phyloP scores from a whole-genome alignment of 2,888 invertebrate genomes.

The Melipona beecheii region DNA sequence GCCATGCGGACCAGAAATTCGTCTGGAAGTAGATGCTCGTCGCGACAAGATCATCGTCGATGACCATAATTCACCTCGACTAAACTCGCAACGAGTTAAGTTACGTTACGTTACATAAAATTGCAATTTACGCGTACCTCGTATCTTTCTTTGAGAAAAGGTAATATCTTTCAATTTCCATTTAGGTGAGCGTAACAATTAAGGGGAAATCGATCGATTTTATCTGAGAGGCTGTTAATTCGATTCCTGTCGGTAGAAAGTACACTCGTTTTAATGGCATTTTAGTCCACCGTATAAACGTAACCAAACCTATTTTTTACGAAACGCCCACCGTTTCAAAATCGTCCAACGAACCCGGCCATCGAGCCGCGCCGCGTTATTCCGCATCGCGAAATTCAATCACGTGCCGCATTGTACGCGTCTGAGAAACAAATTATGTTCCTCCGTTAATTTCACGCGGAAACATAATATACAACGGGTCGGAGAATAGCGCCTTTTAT shows the following conservation, averaged over 20 bases:
- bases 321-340: neutral
- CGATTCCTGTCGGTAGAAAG: neutral
- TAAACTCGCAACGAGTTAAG: neutral
- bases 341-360: neutral
- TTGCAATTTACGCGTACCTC: neutral
- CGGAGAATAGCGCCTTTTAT: slow-evolving; percentile 38
- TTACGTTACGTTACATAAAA: neutral
- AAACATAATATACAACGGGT: slow-evolving; percentile 8
- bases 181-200: neutral
- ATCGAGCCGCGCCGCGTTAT: neutral
- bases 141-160: neutral
- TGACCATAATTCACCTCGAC: neutral
- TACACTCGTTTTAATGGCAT: neutral
- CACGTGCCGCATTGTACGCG: neutral
- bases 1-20: neutral
- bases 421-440: neutral
- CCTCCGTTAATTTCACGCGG: slow-evolving; percentile 19
- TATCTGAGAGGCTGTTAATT: neutral
- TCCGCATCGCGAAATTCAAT: neutral
- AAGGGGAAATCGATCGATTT: neutral
- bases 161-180: neutral
- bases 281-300: neutral
- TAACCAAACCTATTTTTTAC: neutral
- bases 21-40: neutral
- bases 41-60: neutral